Conservation (phyloP, 2,888 invertebrate species). For the Meghimatium bilineatum region DNA sequence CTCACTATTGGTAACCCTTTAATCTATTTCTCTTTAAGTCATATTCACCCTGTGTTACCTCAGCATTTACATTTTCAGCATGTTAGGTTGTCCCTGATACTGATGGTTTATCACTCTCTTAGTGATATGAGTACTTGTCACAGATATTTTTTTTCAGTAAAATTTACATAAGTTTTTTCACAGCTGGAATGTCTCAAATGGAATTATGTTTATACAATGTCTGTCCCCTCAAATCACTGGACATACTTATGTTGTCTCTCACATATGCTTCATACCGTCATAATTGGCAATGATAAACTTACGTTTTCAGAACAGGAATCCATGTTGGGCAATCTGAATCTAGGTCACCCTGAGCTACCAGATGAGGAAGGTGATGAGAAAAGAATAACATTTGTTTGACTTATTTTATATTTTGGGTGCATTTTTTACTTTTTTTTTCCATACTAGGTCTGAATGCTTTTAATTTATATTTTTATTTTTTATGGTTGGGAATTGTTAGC, state of each 20-base stretch:
- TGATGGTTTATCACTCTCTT: too few relatives aligned
- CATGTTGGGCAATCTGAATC: slow-evolving; percentile 46
- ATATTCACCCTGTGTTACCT: too few relatives aligned
- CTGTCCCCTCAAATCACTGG: background rate
- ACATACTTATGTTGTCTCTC: background rate
- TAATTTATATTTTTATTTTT: slow-evolving; percentile 25
- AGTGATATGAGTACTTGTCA: background rate
- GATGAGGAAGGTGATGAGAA: slow-evolving; percentile 44
- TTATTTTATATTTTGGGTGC: slow-evolving; percentile 6
- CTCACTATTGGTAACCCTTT: too few relatives aligned
- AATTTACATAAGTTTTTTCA: background rate
- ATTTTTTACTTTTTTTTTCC: background rate
- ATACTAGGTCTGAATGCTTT: background rate
- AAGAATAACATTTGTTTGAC: slow-evolving; percentile 41
- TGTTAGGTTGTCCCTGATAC: too few relatives aligned
- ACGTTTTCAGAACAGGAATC: slow-evolving; percentile 50
- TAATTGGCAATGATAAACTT: slow-evolving; percentile 22
- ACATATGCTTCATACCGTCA: background rate
- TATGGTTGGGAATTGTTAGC: background rate
- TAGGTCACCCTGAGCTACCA: slow-evolving; percentile 37
- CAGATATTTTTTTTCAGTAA: background rate
- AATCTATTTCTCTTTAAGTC: too few relatives aligned
- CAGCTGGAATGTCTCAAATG: background rate
- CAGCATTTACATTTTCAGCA: too few relatives aligned
- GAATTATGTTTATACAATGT: background rate